Evolutionary conservation across 2,888 invertebrate genomes (phyloP).

Genomic region (Pasiphila rectangulata): DNA sequence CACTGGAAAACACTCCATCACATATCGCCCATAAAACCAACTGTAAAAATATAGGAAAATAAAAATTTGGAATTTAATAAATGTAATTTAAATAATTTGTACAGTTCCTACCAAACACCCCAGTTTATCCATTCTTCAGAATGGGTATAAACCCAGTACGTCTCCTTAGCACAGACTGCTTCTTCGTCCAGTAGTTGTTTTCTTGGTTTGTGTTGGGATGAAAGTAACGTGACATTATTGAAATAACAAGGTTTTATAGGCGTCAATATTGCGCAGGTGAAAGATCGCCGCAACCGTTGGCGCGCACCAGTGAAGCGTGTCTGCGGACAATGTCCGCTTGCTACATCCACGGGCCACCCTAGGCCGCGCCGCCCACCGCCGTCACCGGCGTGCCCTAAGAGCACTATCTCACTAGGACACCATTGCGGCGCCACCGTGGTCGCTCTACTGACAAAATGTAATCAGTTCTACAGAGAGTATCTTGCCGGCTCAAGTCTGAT

Average conservation of each 20-base stretch:
- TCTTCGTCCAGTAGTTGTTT: conserved; percentile 60
- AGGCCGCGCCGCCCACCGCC: conserved; percentile 1
- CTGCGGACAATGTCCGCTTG: conserved; percentile 77
- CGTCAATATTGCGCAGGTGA: conserved; percentile 79
- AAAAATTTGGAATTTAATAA: conserved; percentile 14
- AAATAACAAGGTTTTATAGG: conserved; percentile 79
- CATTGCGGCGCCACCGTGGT: too few relatives aligned
- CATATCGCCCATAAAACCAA: conserved; percentile 68
- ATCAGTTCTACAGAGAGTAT: too few relatives aligned
- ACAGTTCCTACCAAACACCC: conserved; percentile 62
- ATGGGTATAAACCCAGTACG: conserved; percentile 69
- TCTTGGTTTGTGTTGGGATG: conserved; percentile 71
- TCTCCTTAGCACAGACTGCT: conserved; percentile 46
- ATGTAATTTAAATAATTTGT: conserved; percentile 11
- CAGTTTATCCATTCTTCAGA: conserved; percentile 60
- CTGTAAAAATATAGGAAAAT: conserved; percentile 51
- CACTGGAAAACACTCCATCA: conserved; percentile 58
- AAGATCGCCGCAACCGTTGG: conserved; percentile 76
- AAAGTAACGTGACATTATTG: conserved; percentile 77
- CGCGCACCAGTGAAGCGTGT: conserved; percentile 73
- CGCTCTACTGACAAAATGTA: too few relatives aligned
- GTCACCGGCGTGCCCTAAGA: not conserved
- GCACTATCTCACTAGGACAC: too few relatives aligned
- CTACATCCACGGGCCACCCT: conserved; percentile 45
- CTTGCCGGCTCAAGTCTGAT: too few relatives aligned